Evolutionary conservation across 23 tunicate species (phyloP).

Genomic region (Diplosoma virens): DNA sequence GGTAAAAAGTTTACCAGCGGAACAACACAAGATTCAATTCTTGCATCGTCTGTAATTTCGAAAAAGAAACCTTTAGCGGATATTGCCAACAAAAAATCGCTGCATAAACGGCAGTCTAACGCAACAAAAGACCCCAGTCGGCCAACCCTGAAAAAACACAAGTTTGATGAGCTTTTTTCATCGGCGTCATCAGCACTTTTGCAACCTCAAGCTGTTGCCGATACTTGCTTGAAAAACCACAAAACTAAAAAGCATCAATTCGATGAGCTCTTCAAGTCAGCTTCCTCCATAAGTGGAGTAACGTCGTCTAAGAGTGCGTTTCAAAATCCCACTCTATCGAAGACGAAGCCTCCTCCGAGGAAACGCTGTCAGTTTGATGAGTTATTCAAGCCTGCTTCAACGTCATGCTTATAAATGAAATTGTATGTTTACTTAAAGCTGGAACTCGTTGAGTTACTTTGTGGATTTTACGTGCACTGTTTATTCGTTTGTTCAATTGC

Average conservation of each 20-base stretch:
- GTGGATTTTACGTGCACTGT: too few relatives aligned
- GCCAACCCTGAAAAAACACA: slow-evolving; percentile 10
- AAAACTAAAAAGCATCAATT: neutral
- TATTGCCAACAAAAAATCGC: too few relatives aligned
- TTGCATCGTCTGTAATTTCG: too few relatives aligned
- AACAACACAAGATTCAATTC: too few relatives aligned
- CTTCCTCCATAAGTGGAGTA: neutral
- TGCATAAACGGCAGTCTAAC: too few relatives aligned
- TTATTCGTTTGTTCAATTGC: too few relatives aligned
- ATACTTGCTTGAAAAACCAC: neutral
- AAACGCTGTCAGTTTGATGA: neutral
- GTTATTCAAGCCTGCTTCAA: slow-evolving; percentile 18
- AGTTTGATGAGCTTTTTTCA: slow-evolving; percentile 18
- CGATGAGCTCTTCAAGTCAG: slow-evolving; percentile 1
- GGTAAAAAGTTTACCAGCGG: too few relatives aligned
- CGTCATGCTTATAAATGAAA: too few relatives aligned
- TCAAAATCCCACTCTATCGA: neutral
- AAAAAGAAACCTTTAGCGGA: too few relatives aligned
- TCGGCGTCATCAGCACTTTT: neutral
- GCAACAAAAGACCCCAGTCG: too few relatives aligned
- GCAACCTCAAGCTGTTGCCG: neutral
- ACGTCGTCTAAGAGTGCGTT: neutral
- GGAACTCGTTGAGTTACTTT: too few relatives aligned
- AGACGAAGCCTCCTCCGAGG: neutral
- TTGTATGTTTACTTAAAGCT: too few relatives aligned